These are phyloP conservation scores for Euura saliciscinereae DNA, from an alignment of 1,140 invertebrate genomes.

Conservation along the genomic window DNA sequence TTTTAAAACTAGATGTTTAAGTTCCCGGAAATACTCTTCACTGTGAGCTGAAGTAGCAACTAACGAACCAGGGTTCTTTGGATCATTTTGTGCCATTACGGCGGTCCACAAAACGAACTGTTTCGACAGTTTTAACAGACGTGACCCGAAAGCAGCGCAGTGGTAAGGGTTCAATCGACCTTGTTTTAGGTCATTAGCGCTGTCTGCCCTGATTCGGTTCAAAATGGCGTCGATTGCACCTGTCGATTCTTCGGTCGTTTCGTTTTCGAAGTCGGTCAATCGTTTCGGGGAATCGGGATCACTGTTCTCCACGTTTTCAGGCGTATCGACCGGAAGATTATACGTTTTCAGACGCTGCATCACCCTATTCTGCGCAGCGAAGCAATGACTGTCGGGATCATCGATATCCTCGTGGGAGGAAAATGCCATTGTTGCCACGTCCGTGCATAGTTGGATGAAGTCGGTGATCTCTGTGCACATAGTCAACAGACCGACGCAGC, in stretches of 20 bases:
- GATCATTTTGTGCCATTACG: slow-evolving; percentile 8
- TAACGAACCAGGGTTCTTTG: slow-evolving; percentile 3
- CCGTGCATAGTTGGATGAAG: slow-evolving; percentile 18
- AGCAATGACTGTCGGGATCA: not conserved
- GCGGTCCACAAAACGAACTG: slow-evolving; percentile 25
- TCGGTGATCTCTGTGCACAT: slow-evolving; percentile 15
- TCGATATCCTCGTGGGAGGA: slow-evolving; percentile 19
- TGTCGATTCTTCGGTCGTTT: not conserved
- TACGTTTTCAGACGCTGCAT: no score
- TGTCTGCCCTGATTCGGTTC: no score
- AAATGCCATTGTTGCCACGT: slow-evolving; percentile 19
- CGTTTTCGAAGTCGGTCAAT: slow-evolving; percentile 9
- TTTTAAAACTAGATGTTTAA: slow-evolving; percentile 25
- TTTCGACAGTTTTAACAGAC: slow-evolving; percentile 21
- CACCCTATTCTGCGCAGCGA: no score
- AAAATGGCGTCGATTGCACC: slow-evolving; percentile 7
- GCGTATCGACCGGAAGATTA: no score
- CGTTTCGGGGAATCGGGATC: not conserved
- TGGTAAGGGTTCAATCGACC: slow-evolving; percentile 23
- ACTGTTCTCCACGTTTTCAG: not conserved
- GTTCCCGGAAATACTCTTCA: slow-evolving; percentile 27
- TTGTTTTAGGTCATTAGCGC: no score
- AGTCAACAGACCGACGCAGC: slow-evolving; percentile 23
- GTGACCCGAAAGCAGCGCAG: slow-evolving; percentile 17
- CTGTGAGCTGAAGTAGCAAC: slow-evolving; percentile 27